A percentile compares a stretch with the other conserved stretches of the same genome.
Evolutionary conservation across 2,113 vertebrate species (phyloP).

Genomic region (Todiramphus saurophagus): DNA sequence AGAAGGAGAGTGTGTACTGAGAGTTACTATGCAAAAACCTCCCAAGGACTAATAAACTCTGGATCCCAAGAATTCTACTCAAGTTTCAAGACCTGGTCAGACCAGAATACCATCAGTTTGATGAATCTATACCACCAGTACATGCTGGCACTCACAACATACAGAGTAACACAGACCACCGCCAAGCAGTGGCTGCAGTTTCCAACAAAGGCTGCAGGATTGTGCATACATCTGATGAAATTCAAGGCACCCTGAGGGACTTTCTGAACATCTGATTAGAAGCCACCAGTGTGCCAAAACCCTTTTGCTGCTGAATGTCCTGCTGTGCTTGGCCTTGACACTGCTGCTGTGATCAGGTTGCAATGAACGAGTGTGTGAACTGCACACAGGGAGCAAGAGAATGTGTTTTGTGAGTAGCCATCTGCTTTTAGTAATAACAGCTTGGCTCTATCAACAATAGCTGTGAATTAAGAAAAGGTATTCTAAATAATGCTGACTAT

Average conservation of each 20-base stretch:
- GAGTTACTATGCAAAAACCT: neutral
- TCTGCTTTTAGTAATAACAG: neutral
- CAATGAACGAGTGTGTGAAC: neutral
- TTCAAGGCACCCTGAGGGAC: neutral
- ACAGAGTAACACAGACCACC: neutral
- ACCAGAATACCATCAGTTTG: neutral
- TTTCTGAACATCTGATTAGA: neutral
- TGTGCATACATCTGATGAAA: neutral
- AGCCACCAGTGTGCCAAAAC: neutral
- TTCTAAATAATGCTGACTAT: neutral
- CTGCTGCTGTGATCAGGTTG: neutral
- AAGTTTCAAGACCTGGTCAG: neutral
- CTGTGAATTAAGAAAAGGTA: neutral
- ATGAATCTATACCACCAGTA: neutral
- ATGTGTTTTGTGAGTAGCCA: neutral
- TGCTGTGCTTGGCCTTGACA: fast-evolving
- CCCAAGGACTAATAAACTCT: neutral
- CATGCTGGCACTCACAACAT: neutral
- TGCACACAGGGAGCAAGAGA: neutral
- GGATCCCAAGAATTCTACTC: neutral
- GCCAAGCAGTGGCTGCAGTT: neutral
- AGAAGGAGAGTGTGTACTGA: neutral
- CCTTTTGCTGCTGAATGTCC: neutral
- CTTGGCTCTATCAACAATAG: neutral
- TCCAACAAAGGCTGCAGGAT: neutral